Conservation (phyloP, 2,797 vertebrate genomes). For the Varecia variegata region DNA sequence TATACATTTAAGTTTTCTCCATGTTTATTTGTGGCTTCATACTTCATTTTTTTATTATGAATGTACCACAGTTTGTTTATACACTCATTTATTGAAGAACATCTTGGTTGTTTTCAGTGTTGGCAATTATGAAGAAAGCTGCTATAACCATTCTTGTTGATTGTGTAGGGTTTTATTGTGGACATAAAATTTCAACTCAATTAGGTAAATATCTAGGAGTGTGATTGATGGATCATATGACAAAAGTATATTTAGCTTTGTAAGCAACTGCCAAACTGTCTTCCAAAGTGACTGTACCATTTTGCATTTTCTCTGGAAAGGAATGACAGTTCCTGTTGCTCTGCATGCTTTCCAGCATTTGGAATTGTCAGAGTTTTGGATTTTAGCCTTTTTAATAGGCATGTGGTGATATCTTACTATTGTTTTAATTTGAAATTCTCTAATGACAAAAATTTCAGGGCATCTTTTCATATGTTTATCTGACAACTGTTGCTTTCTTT, state of each 20-base stretch:
- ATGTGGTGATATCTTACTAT: background rate
- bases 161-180: background rate
- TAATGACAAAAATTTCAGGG: background rate
- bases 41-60: background rate
- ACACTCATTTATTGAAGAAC: background rate
- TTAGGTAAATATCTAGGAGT: background rate
- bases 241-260: background rate
- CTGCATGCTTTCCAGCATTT: background rate
- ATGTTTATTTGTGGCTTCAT: background rate
- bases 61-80: background rate
- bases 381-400: background rate
- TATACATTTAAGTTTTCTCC: background rate
- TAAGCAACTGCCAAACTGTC: background rate
- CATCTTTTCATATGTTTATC: background rate
- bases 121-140: background rate
- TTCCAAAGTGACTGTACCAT: background rate
- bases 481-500: background rate
- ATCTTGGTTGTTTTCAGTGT: background rate
- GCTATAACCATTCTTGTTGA: background rate
- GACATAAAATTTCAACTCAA: background rate
- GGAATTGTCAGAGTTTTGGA: background rate
- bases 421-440: background rate
- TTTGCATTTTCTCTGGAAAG: background rate
- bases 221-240: background rate
- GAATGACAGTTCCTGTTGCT: background rate